Conservation (phyloP, 2,113 vertebrate genomes). For the Macrotus californicus region DNA sequence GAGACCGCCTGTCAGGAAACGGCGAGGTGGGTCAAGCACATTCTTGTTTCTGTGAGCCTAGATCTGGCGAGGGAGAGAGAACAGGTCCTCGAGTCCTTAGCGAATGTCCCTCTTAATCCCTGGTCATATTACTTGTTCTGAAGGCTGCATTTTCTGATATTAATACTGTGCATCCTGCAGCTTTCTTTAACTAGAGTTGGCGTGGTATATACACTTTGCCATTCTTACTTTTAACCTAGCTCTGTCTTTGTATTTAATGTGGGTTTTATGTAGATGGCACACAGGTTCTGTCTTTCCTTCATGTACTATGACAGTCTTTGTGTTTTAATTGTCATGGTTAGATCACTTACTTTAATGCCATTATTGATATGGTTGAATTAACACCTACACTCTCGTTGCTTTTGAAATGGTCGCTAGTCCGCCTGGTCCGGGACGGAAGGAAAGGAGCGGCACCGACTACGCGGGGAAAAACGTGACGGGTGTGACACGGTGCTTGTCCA, state of each 20-base stretch:
- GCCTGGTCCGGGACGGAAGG: neutral
- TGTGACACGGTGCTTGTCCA: neutral
- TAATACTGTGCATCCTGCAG: neutral
- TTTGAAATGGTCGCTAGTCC: neutral
- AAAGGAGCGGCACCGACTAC: neutral
- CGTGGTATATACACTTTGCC: neutral
- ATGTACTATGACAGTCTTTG: neutral
- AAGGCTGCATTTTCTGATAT: neutral
- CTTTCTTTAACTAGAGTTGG: neutral
- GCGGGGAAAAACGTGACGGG: neutral
- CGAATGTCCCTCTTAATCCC: neutral
- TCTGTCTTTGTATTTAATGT: neutral
- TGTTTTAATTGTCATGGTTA: neutral
- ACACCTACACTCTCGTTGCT: neutral
- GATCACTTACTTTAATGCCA: neutral
- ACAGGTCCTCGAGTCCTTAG: neutral
- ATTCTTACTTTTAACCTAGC: neutral
- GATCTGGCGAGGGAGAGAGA: neutral
- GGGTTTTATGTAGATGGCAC: neutral
- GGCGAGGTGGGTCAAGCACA: neutral
- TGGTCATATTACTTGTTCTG: no score
- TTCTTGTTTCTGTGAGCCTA: neutral
- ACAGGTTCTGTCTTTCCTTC: neutral
- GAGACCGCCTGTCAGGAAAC: neutral
- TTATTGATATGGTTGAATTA: neutral